Percentiles rank a stretch among this genome's conserved stretches.
These are phyloP conservation scores for Leptoteleia sp. DNA, from an alignment of 1,140 invertebrate genomes.

Conservation along the genomic window DNA sequence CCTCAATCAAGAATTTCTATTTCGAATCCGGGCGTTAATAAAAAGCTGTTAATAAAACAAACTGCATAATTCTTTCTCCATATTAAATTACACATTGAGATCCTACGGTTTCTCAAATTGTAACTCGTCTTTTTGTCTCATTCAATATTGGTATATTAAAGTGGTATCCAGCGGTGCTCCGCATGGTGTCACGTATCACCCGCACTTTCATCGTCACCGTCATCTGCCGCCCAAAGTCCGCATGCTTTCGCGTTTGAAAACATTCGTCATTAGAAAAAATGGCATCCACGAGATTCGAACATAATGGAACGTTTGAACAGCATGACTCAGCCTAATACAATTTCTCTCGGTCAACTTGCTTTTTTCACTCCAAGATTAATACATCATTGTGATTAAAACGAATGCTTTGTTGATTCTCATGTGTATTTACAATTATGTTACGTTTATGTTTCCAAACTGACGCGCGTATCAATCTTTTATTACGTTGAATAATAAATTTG, in stretches of 20 bases:
- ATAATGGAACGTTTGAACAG: constrained; percentile 41
- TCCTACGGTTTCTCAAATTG: constrained; percentile 68
- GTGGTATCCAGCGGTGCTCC: constrained; percentile 70
- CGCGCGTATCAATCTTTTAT: no score
- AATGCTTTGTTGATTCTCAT: constrained; percentile 18
- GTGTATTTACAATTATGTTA: background rate
- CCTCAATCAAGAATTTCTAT: no score
- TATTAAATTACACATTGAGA: constrained; percentile 53
- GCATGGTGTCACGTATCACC: constrained; percentile 70
- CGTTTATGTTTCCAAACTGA: constrained; percentile 4
- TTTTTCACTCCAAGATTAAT: constrained; percentile 32
- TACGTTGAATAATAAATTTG: no score
- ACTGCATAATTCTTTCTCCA: constrained; percentile 37
- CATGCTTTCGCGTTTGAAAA: constrained; percentile 53
- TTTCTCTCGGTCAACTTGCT: constrained; percentile 24
- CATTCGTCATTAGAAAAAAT: constrained; percentile 40
- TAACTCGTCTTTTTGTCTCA: constrained; percentile 55
- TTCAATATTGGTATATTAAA: constrained; percentile 69
- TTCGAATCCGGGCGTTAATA: no score
- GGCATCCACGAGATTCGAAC: constrained; percentile 35
- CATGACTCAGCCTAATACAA: constrained; percentile 43
- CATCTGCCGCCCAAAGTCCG: constrained; percentile 65
- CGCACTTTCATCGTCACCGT: constrained; percentile 72
- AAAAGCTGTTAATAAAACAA: constrained; percentile 33
- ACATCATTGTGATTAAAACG: constrained; percentile 12